Conservation (phyloP, 2,888 invertebrate species). For the Xylophagus ater region DNA sequence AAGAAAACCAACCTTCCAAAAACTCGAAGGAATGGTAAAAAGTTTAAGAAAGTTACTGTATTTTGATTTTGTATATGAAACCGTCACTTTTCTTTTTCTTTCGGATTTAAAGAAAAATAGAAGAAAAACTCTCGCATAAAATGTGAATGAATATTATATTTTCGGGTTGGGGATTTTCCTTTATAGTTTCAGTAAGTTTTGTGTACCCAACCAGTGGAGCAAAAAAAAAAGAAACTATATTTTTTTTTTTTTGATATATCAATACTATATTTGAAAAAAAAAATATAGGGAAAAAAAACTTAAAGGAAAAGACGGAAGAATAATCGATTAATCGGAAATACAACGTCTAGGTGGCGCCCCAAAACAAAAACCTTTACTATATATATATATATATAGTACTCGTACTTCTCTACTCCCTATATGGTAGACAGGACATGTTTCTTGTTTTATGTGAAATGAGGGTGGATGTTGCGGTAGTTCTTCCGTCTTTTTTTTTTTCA, state of each 20-base stretch:
- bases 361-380: too few species aligned
- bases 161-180: too few species aligned
- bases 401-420: not conserved
- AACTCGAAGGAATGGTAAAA: too few species aligned
- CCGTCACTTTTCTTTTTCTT: not conserved
- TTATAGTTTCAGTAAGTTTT: too few species aligned
- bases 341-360: conserved; percentile 68
- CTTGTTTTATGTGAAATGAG: conserved; percentile 15
- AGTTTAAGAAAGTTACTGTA: too few species aligned
- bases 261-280: not conserved
- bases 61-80: too few species aligned
- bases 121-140: not conserved
- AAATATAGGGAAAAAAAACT: conserved; percentile 39
- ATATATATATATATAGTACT: conserved; percentile 8
- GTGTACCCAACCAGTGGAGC: not conserved
- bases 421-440: conserved; percentile 8
- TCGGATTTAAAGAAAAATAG: not conserved
- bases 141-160: not conserved
- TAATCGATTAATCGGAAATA: conserved; percentile 72
- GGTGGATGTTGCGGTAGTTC: conserved; percentile 13
- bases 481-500: conserved; percentile 12
- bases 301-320: conserved; percentile 47
- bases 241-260: not conserved
- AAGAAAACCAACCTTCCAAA: too few species aligned
- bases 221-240: not conserved